Conservation (phyloP, 2,113 vertebrate genomes). For the Accipiter cooperii region DNA sequence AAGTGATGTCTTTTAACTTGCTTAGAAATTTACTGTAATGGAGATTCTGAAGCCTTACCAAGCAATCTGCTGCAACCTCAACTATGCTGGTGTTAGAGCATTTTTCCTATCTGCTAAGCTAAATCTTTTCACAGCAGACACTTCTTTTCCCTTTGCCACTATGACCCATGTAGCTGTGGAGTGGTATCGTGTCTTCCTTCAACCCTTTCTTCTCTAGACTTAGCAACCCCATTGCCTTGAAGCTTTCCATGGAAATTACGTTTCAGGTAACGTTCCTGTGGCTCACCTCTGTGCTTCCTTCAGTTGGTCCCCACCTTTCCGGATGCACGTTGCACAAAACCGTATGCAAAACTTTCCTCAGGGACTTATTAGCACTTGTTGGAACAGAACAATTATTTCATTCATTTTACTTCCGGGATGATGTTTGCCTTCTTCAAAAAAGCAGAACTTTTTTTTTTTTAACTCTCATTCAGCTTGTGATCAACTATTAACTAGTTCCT, state of each 20-base stretch:
- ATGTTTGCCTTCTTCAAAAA: background rate
- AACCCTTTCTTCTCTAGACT: background rate
- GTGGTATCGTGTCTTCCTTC: background rate
- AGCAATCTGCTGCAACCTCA: background rate
- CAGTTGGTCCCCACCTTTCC: background rate
- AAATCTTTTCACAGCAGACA: background rate
- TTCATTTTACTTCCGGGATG: background rate
- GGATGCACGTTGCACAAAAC: background rate
- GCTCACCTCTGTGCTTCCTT: background rate
- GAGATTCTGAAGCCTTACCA: background rate
- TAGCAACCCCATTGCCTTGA: background rate
- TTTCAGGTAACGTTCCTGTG: background rate
- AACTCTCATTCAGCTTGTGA: background rate
- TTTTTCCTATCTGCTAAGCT: background rate
- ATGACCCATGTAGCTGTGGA: background rate
- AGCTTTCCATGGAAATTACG: background rate
- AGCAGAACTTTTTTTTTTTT: background rate
- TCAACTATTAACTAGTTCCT: conserved; percentile 20
- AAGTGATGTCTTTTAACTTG: background rate
- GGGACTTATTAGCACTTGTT: background rate
- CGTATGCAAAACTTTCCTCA: background rate
- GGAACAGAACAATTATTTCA: background rate
- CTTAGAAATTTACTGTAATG: background rate
- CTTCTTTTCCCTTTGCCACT: background rate
- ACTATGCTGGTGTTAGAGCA: background rate